Conservation (phyloP, 37 sponge, comb jelly and placozoan species). For the Diacarnus erythraeanus region DNA sequence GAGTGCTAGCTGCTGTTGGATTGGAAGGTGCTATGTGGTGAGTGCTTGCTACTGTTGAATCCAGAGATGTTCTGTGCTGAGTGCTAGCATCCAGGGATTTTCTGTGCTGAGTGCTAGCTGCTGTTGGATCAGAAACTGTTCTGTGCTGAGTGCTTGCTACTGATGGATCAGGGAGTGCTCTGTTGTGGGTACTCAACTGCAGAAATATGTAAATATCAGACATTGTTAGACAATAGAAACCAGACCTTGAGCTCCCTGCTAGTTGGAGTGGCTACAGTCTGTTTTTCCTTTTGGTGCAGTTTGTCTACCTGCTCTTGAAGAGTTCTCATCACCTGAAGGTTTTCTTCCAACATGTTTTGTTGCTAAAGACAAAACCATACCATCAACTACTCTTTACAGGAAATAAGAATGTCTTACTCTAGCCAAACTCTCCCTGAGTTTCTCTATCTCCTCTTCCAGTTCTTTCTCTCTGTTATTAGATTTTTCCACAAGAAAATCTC, state of each 20-base stretch:
- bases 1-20: not conserved
- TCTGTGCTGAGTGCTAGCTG: not conserved
- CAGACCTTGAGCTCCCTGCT: not conserved
- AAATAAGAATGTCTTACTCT: too few species aligned
- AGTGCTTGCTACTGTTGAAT: not conserved
- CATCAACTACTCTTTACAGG: too few species aligned
- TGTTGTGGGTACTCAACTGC: not conserved
- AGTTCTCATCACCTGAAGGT: not conserved
- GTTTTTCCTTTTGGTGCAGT: not conserved
- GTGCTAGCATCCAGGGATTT: not conserved
- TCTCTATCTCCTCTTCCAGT: conserved; percentile 18
- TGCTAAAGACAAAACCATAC: conserved; percentile 6
- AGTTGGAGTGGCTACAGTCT: not conserved
- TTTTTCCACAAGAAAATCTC: too few species aligned
- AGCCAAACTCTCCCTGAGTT: conserved; percentile 1
- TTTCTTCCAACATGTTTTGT: conserved; percentile 11
- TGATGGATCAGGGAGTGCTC: not conserved
- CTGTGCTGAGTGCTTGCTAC: not conserved
- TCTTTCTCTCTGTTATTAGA: conserved; percentile 19
- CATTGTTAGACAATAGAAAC: too few species aligned
- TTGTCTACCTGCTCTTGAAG: conserved; percentile 17
- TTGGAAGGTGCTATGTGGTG: not conserved
- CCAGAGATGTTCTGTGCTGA: not conserved
- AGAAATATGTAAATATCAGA: too few species aligned
- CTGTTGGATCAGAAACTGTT: not conserved